Percentiles rank a stretch among this genome's conserved stretches.
phyloP scores from a whole-genome alignment of 2,113 vertebrate species.

The Serinus canaria region DNA sequence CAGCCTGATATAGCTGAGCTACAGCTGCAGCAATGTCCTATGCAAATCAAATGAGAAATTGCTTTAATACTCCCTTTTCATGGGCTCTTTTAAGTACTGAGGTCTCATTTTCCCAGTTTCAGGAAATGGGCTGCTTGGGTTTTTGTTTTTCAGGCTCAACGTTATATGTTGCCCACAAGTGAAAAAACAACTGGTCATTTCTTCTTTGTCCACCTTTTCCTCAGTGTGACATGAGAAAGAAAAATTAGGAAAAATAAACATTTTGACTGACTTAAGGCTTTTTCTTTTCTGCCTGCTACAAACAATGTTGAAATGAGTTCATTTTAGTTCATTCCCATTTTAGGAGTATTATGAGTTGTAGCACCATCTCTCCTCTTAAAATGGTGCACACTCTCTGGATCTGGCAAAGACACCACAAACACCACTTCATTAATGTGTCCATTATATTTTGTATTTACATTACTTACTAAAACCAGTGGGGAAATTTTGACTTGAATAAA shows the following conservation, averaged over 20 bases:
- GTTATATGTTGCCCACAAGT: neutral
- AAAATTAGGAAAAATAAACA: neutral
- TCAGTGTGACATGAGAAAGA: neutral
- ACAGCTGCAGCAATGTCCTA: neutral
- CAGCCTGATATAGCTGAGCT: neutral
- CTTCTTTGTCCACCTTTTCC: neutral
- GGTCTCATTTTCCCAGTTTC: neutral
- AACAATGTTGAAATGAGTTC: neutral
- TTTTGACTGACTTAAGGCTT: neutral
- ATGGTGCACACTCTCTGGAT: neutral
- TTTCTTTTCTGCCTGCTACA: neutral
- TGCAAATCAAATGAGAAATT: neutral
- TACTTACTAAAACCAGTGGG: neutral
- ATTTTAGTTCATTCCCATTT: conserved; percentile 22
- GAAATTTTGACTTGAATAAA: neutral
- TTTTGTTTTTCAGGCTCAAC: neutral
- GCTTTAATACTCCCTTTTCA: neutral
- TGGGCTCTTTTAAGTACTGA: neutral
- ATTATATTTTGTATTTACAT: neutral
- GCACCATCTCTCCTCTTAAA: neutral
- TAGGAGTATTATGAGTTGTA: neutral
- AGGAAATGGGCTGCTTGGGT: neutral
- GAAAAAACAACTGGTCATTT: neutral
- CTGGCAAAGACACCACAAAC: neutral
- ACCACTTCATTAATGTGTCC: neutral